Base-by-base conservation (phyloP, 2,888 invertebrate species). In the Eupeodes luniger region DNA sequence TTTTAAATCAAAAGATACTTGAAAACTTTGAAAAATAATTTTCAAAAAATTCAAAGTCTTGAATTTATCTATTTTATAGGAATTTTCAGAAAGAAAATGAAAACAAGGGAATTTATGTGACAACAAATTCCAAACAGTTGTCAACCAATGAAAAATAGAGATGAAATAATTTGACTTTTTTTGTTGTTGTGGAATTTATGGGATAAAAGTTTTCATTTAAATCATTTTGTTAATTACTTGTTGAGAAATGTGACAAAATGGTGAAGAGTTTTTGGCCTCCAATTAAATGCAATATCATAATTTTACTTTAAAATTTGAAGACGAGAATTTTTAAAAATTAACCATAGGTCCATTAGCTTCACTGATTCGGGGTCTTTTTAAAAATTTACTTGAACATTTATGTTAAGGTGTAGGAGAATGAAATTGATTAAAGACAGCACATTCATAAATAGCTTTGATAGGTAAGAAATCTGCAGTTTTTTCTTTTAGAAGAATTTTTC, bases 121-220 rank as follows among this genome's bases (percentile, higher is more conserved):
- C 61, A 76, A 75, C 34, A 62, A 49, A 85, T 85, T 78, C 61
- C 47, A 47, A 77, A 57, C 64, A 59, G 62, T 70, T 78, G 85
- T 72, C 72, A 57, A 59, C 67, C 69, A 57, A 70, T 80, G 59
- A 77, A 77, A 55, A 19, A 44, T 4, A 44, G 57, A 9, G 12
- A 12, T 11, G 14, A 19, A 72, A 40, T 44, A 64, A 47, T 27
- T 27, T 47, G 64, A 12, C 16, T 64, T 64, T 64, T 64, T 27
- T 27, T 27, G 27, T 27, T 47, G 19, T 27, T 5, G 16, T 59
- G 47, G 47, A 14, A 66, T 66, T 66, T 72, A 75, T 47, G 69
- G 49, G 34, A 47, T 47, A 69, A 40, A n/a, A 51, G 49, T 84
- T 27, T 72, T 12, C 47, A 36, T 16, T n/a, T 81, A 76, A 81